Conservation (phyloP, 2,113 vertebrate genomes). For the Oenanthe melanoleuca region DNA sequence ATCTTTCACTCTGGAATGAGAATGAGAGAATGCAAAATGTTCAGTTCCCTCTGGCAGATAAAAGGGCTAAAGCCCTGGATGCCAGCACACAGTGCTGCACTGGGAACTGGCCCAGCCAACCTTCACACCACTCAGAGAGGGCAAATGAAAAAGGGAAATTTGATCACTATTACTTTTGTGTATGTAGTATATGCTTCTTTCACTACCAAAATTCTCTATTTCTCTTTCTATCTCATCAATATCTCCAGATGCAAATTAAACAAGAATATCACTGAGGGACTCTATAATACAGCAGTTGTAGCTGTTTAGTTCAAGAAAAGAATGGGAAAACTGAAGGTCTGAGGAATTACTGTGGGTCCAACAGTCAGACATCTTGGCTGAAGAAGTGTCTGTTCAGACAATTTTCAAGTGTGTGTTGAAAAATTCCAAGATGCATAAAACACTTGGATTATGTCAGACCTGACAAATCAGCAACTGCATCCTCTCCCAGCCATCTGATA, state of each 20-base stretch:
- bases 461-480: conserved; percentile 1
- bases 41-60: accelerated
- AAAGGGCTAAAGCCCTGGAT: neutral
- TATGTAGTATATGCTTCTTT: neutral
- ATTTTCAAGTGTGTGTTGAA: neutral
- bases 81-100: neutral
- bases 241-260: neutral
- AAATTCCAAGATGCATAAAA: neutral
- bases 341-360: neutral
- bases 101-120: neutral
- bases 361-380: neutral
- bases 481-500: conserved; percentile 33
- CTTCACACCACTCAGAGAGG: neutral
- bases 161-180: neutral
- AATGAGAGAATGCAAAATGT: neutral
- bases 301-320: neutral
- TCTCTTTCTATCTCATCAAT: neutral
- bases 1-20: neutral
- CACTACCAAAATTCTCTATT: neutral
- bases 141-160: neutral
- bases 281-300: neutral
- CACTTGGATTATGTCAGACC: conserved; percentile 1
- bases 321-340: neutral
- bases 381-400: neutral
- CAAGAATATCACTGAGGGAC: neutral